A percentile compares a stretch with the other conserved stretches of the same genome.
Conservation (phyloP, 1,140 invertebrate genomes). For the Ceratitis capitata region DNA sequence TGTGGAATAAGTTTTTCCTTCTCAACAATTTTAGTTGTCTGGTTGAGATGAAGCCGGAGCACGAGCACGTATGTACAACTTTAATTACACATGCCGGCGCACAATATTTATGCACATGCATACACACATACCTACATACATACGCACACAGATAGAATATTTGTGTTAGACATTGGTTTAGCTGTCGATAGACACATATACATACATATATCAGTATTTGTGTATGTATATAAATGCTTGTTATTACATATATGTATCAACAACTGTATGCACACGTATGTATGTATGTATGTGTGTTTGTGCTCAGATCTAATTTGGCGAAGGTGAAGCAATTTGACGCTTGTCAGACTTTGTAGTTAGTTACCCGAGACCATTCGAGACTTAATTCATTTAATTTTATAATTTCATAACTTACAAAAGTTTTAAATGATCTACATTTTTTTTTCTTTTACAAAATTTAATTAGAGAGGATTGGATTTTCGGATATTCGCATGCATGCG, state of each 20-base stretch:
- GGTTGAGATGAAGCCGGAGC: neutral
- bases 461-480: neutral
- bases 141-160: neutral
- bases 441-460: neutral
- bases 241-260: no score
- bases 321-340: neutral
- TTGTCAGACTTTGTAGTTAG: neutral
- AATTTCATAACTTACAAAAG: conserved; percentile 14
- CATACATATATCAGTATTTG: no score
- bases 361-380: neutral
- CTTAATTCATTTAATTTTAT: conserved; percentile 30
- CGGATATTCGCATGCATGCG: neutral
- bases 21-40: neutral
- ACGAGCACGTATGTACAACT: conserved; percentile 18
- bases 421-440: conserved; percentile 9
- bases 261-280: no score
- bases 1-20: neutral
- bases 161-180: neutral
- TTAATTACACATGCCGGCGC: conserved; percentile 10
- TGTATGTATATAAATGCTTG: no score
- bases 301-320: no score
- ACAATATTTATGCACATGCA: neutral
- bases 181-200: neutral
- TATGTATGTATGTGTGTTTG: neutral
- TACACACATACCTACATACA: neutral